Base-by-base conservation (phyloP, 2,113 vertebrate genomes). In the Apteryx mantelli region DNA sequence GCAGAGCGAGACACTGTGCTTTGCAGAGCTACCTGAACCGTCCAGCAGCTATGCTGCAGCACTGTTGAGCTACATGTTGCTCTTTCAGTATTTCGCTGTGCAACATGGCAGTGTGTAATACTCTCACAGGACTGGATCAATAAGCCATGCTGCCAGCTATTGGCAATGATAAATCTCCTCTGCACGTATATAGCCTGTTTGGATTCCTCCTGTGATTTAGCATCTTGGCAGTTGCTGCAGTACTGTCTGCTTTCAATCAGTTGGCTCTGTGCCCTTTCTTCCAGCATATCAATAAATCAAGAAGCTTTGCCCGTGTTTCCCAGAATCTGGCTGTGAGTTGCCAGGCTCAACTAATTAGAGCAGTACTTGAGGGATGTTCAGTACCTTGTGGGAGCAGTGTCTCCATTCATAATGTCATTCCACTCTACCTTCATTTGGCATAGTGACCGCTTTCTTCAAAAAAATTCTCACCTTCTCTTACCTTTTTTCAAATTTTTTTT, bases 61-160 rank as follows among this genome's bases (percentile, higher is more conserved):
- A 20, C 12, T 1, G 11, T 2, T 2, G 1, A 16, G 69, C 1
- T 3, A 19, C 2, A 0, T 0, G 7, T 30, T 53, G 42, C 87
- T 88, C 69, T 46, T 6, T 46, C 69, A 30, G n/a, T 11, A 17
- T 2, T 38, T 60, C 48, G 70, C 71, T 18, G 16, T 16, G 84
- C 66, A 22, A 1, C 5, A 40, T 80, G 94, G 58, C 79, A 75
- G 70, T 0, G 0, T 30, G 44, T 42, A 3, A 19, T 30, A 4
- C 68, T 40, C 82, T 44, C 1, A 5, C 48, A 56, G 8, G 16
- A 9, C n/a, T 8, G 53, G 82, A 88, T 90, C 90, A 76, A 93
- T 93, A 65, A 85, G 26, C 78, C n/a, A 2, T 11, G 34, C 76
- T 88, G 82, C 55, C 79, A 68, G 64, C 50, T 63, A 0, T 25